Evolutionary conservation across 2,113 vertebrate species (phyloP).

Genomic region (Climacteris rufus): DNA sequence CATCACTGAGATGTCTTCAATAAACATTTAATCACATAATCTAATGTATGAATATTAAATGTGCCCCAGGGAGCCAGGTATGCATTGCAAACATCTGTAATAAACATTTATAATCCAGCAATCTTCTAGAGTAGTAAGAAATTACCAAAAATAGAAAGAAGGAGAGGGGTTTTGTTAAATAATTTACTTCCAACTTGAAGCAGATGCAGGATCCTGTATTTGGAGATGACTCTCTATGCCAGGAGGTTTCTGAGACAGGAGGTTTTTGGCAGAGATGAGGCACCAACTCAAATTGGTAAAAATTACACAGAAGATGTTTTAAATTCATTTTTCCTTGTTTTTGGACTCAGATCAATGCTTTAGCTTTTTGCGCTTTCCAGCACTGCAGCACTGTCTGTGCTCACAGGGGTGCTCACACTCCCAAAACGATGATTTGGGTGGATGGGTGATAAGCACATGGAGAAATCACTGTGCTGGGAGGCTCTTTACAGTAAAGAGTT

Average conservation of each 20-base stretch:
- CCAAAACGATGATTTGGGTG: background rate
- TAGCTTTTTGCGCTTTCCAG: background rate
- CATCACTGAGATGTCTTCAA: background rate
- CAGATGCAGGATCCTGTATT: background rate
- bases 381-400: background rate
- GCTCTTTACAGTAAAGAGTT: background rate
- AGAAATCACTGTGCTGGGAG: background rate
- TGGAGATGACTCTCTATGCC: background rate
- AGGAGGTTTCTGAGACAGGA: background rate
- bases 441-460: background rate
- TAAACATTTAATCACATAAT: background rate
- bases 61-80: background rate
- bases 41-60: background rate
- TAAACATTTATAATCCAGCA: background rate
- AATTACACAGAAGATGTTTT: background rate
- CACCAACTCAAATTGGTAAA: background rate
- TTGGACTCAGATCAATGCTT: background rate
- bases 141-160: background rate
- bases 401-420: background rate
- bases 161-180: background rate
- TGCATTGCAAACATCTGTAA: background rate
- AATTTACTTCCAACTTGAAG: background rate
- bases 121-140: background rate
- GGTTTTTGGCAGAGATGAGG: background rate
- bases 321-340: background rate